phyloP scores from a whole-genome alignment of 1,140 invertebrate genomes.

The Radopholus similis region DNA sequence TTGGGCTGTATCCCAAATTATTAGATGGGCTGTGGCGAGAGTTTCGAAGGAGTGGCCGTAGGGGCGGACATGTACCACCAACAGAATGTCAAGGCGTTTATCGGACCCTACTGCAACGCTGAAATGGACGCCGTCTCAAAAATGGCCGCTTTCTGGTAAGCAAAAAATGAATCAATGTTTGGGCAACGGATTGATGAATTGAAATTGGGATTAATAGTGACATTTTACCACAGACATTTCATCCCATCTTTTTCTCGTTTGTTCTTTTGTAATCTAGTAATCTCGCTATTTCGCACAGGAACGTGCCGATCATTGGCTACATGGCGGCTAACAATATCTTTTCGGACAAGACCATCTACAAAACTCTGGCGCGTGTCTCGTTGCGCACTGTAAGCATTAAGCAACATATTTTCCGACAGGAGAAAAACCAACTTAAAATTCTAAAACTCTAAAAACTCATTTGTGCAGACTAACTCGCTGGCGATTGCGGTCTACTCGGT shows the following conservation, averaged over 20 bases:
- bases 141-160: conserved; percentile 52
- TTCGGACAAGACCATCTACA: conserved; percentile 53
- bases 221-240: no score
- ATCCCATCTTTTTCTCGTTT: no score
- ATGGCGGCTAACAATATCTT: conserved; percentile 35
- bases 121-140: conserved; percentile 52
- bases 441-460: no score
- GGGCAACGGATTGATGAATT: no score
- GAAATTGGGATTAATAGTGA: no score
- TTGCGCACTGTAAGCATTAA: conserved; percentile 46
- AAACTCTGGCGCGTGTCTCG: conserved; percentile 51
- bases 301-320: conserved; percentile 49
- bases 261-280: no score
- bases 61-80: conserved; percentile 59
- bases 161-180: no score
- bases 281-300: conserved; percentile 20
- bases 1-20: no score
- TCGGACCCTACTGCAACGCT: conserved; percentile 54
- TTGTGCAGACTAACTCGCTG: not conserved
- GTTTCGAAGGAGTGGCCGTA: conserved; percentile 57
- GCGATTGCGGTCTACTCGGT: conserved; percentile 38
- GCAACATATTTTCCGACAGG: no score
- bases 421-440: no score
- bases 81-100: conserved; percentile 57
- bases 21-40: conserved; percentile 55